These are phyloP conservation scores for Isotomurus palustris DNA, from an alignment of 2,888 invertebrate genomes.

Conservation along the genomic window DNA sequence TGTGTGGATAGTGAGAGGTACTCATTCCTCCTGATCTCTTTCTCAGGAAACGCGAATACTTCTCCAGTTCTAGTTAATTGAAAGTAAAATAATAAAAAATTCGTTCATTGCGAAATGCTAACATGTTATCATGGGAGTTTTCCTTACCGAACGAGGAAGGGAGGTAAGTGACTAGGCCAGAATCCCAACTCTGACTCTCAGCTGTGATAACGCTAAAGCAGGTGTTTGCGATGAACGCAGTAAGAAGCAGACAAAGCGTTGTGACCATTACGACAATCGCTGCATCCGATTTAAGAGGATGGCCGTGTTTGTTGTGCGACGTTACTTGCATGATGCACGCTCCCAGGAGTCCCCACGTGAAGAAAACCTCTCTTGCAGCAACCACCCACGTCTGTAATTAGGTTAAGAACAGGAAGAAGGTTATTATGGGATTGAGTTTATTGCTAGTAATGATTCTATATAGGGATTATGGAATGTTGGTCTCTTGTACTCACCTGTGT, in stretches of 20 bases:
- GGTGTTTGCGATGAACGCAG: constrained; percentile 75
- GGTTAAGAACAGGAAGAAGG: background rate
- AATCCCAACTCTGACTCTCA: constrained; percentile 54
- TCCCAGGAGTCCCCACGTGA: constrained; percentile 81
- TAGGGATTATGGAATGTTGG: too few species aligned
- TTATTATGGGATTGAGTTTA: too few species aligned
- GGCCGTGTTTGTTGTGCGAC: constrained; percentile 67
- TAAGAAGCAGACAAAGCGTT: constrained; percentile 66
- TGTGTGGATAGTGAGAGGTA: constrained; percentile 64
- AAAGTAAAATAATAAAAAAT: too few species aligned
- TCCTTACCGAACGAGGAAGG: constrained; percentile 84
- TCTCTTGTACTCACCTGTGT: constrained; percentile 59
- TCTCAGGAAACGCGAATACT: too few species aligned
- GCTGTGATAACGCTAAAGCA: constrained; percentile 71
- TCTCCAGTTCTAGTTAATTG: too few species aligned
- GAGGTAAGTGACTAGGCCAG: constrained; percentile 59
- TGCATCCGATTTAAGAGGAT: constrained; percentile 59
- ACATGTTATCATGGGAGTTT: too few species aligned
- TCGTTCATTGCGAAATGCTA: too few species aligned
- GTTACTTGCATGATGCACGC: constrained; percentile 75
- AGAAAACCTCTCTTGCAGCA: constrained; percentile 80
- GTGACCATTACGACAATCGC: constrained; percentile 67
- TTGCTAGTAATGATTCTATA: too few species aligned
- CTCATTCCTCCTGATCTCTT: too few species aligned
- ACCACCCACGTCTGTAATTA: constrained; percentile 74